Evolutionary conservation across 2,797 vertebrate genomes (phyloP), one percentile per base, ranked within the genome.

Genomic region (Sebastes melanostomus): DNA sequence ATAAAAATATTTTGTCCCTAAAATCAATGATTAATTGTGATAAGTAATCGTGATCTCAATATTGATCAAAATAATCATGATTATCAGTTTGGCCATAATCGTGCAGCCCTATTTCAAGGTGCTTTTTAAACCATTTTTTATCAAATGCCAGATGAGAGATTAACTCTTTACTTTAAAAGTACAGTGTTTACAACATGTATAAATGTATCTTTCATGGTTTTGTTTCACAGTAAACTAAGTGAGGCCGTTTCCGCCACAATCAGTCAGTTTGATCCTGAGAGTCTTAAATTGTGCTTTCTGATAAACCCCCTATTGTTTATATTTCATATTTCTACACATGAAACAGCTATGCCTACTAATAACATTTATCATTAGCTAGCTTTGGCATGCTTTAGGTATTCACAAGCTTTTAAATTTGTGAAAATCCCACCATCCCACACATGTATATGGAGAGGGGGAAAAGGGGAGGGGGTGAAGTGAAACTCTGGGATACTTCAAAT

Each of bases 281-380:
- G 95, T 95, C 91, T 94, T 93, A 88, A 94, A 94, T 96, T 96
- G 95, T 96, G 95, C 95, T 96, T 96, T 95, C 95, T 86, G 82
- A 82, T 86, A 84, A 91, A 88, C 54, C 68, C 72, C 50, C 54
- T 75, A 24, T 22, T 58, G 66, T 76, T 72, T 71, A 38, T 65
- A 87, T 76, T 52, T 42, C 74, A 81, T 72, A 86, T 73, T 68
- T 70, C 42, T 79, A 86, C 59, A 86, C 77, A 87, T 77, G 63
- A 88, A 87, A 83, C 77, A 87, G 70, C 86, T 72, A 83, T 78
- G 63, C 71, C 86, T 81, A 80, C 66, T 85, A 66, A 80, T 54
- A 62, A 82, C 56, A 89, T 52, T 78, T 67, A 82, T 73, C 80
- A 87, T 61, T 54, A 61, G 66, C 89, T 92, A 91, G 83, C 89